Conservation (phyloP, 2,888 invertebrate species). For the Rhingia campestris region DNA sequence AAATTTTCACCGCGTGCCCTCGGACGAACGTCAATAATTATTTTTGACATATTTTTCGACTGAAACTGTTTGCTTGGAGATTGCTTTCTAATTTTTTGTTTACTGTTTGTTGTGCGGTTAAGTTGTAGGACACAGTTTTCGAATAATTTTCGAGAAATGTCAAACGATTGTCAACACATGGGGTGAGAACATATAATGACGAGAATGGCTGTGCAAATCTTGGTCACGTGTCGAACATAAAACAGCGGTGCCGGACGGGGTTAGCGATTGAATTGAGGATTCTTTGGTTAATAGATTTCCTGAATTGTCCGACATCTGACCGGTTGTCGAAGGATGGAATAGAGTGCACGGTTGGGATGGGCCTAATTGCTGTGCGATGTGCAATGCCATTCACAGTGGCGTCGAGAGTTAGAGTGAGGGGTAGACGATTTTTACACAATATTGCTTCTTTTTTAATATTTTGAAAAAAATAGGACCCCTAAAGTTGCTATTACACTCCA, state of each 20-base stretch:
- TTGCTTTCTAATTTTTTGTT: constrained; percentile 18
- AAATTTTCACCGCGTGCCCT: constrained; percentile 24
- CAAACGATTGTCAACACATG: constrained; percentile 25
- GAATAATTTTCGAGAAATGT: constrained; percentile 35
- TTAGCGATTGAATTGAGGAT: constrained; percentile 13
- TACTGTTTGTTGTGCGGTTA: constrained; percentile 17
- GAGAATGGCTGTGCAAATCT: constrained; percentile 56
- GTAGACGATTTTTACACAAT: neutral
- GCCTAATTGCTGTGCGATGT: constrained; percentile 31
- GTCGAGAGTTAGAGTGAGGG: neutral
- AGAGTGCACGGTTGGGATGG: constrained; percentile 37
- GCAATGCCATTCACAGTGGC: constrained; percentile 20
- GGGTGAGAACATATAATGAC: neutral
- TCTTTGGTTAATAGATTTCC: constrained; percentile 71
- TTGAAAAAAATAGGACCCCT: too few relatives aligned
- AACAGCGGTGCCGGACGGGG: constrained; percentile 19
- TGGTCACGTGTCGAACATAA: constrained; percentile 67
- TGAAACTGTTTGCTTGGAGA: constrained; percentile 58
- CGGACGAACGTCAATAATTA: constrained; percentile 45
- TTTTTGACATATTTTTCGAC: constrained; percentile 57
- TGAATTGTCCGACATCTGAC: constrained; percentile 58
- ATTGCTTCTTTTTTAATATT: too few relatives aligned
- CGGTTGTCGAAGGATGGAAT: constrained; percentile 10
- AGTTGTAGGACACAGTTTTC: constrained; percentile 22
- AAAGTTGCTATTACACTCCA: too few relatives aligned